Evolutionary conservation across 2,113 vertebrate genomes (phyloP).

Genomic region (Ptychochromis oligacanthus): DNA sequence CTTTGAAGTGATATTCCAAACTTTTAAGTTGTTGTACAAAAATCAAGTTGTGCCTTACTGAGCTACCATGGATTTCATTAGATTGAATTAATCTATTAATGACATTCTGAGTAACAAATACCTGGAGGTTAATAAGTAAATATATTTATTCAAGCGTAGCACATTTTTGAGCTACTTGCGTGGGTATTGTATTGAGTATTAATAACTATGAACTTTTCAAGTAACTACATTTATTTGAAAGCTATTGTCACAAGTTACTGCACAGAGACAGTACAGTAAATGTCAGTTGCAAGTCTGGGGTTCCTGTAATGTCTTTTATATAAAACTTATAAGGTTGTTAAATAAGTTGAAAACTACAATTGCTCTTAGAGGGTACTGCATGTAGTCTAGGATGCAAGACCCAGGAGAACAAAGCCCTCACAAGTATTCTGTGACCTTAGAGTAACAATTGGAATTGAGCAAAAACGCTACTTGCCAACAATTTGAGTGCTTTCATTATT

Average conservation of each 20-base stretch:
- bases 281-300: too few relatives aligned
- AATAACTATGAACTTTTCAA: background rate
- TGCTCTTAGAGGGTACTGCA: background rate
- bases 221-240: background rate
- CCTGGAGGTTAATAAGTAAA: background rate
- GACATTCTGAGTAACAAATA: background rate
- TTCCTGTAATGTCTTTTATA: background rate
- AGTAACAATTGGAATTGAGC: background rate
- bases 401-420: background rate
- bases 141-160: background rate
- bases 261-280: background rate
- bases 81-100: background rate
- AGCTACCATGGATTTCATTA: slow-evolving; percentile 21
- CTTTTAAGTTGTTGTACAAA: slow-evolving; percentile 1
- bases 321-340: background rate
- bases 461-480: too few relatives aligned
- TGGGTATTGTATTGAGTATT: background rate
- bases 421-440: background rate
- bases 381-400: background rate
- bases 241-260: background rate
- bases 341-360: background rate
- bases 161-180: background rate
- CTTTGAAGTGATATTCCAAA: slow-evolving; percentile 63
- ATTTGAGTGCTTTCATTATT: too few relatives aligned
- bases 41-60: slow-evolving; percentile 8